Percentiles rank a stretch among this genome's conserved stretches.
Evolutionary conservation across 2,888 invertebrate species (phyloP).

Genomic region (Microctonus hyperodae): DNA sequence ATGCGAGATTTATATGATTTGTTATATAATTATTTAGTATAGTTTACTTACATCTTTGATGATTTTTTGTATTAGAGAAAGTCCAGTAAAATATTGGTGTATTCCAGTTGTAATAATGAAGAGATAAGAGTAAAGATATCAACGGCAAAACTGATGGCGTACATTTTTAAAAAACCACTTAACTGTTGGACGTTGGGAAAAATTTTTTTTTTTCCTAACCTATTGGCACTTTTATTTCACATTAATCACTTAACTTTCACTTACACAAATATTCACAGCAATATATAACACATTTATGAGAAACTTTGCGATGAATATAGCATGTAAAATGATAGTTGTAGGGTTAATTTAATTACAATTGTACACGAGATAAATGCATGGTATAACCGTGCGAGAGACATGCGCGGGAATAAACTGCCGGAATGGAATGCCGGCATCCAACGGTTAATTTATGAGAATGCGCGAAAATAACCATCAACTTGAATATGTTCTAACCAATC

Average conservation of each 20-base stretch:
- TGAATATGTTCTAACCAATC: neutral
- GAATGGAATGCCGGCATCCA: slow-evolving; percentile 11
- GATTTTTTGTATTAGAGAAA: slow-evolving; percentile 3
- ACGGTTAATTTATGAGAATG: slow-evolving; percentile 16
- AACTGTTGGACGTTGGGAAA: neutral
- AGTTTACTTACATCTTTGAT: slow-evolving; percentile 6
- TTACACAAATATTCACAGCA: neutral
- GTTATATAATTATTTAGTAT: slow-evolving; percentile 14
- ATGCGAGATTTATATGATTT: neutral
- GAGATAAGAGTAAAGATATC: neutral
- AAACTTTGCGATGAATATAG: neutral
- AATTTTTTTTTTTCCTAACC: neutral
- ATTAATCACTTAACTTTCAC: neutral
- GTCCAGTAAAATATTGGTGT: neutral
- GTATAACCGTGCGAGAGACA: slow-evolving; percentile 16
- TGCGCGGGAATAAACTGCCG: slow-evolving; percentile 24
- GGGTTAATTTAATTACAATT: slow-evolving; percentile 9
- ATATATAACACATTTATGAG: neutral
- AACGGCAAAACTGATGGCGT: neutral
- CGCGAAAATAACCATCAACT: slow-evolving; percentile 1
- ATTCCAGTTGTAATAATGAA: neutral
- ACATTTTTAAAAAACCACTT: neutral
- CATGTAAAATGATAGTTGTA: neutral
- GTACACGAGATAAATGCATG: slow-evolving; percentile 12
- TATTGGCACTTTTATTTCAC: neutral